Percentiles rank a stretch among this genome's conserved stretches.
Evolutionary conservation across 2,888 invertebrate genomes (phyloP).

Genomic region (Reticulitermes lucifugus): DNA sequence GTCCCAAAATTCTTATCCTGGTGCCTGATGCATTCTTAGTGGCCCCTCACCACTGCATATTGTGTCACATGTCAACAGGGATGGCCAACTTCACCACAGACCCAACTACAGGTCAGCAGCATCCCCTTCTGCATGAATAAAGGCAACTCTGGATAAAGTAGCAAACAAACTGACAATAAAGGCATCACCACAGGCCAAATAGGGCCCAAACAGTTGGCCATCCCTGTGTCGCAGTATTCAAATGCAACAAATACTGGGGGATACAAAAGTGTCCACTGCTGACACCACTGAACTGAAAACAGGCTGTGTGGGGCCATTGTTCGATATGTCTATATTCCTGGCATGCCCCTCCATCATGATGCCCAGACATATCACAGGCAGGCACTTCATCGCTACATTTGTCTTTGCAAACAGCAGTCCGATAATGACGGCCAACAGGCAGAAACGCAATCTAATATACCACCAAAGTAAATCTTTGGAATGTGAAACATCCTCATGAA

Average conservation of each 20-base stretch:
- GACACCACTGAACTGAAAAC: background rate
- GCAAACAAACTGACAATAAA: background rate
- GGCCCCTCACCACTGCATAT: background rate
- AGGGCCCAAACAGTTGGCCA: background rate
- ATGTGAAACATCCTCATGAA: background rate
- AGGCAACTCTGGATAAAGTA: conserved; percentile 7
- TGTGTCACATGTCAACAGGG: background rate
- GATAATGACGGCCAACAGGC: background rate
- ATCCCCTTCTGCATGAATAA: background rate
- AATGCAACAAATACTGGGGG: background rate
- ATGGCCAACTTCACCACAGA: background rate
- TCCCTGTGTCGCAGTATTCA: background rate
- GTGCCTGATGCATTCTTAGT: no score
- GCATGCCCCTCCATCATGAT: background rate
- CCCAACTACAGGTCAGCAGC: background rate
- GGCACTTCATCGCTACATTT: conserved; percentile 22
- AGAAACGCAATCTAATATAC: conserved; percentile 9
- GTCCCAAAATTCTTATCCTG: background rate
- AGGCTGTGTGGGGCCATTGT: background rate
- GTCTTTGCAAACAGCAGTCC: background rate
- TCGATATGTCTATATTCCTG: background rate
- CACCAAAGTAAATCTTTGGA: conserved; percentile 5
- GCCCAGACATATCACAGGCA: background rate
- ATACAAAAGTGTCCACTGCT: background rate
- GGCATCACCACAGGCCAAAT: background rate